phyloP scores from a whole-genome alignment of 2,888 invertebrate genomes.

The Chaetoderma sp. region DNA sequence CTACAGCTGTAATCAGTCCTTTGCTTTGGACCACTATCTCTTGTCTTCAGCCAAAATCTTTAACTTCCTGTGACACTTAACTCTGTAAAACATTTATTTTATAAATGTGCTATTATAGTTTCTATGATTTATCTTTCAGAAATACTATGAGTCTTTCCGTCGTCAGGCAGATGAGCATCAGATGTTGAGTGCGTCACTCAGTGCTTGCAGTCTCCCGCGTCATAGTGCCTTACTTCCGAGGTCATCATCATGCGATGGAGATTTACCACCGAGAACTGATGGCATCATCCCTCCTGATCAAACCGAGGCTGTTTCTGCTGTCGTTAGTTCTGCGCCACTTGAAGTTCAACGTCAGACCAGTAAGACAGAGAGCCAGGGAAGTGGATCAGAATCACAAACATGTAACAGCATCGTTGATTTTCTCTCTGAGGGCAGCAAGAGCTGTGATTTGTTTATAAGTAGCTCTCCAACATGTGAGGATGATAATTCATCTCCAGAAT shows the following conservation, averaged over 20 bases:
- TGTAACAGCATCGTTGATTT: slow-evolving; percentile 38
- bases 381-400: slow-evolving; percentile 38
- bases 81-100: too few relatives aligned
- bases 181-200: background rate
- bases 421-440: slow-evolving; percentile 12
- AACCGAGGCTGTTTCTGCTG: background rate
- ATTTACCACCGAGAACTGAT: background rate
- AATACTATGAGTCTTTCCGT: background rate
- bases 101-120: too few relatives aligned
- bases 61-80: too few relatives aligned
- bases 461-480: too few relatives aligned
- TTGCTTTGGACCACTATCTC: too few relatives aligned
- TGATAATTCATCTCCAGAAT: too few relatives aligned
- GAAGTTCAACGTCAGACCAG: slow-evolving; percentile 61
- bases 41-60: too few relatives aligned
- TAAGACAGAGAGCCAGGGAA: slow-evolving; percentile 57
- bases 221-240: background rate
- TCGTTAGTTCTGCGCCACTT: slow-evolving; percentile 50
- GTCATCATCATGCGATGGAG: too few relatives aligned
- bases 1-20: too few relatives aligned
- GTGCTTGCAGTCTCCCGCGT: background rate
- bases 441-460: too few relatives aligned
- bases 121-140: too few relatives aligned
- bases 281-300: background rate
- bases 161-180: background rate